Evolutionary conservation across 2,888 invertebrate species (phyloP), one percentile per base, ranked within the genome.

Genomic region (Chrysina gloriosa): DNA sequence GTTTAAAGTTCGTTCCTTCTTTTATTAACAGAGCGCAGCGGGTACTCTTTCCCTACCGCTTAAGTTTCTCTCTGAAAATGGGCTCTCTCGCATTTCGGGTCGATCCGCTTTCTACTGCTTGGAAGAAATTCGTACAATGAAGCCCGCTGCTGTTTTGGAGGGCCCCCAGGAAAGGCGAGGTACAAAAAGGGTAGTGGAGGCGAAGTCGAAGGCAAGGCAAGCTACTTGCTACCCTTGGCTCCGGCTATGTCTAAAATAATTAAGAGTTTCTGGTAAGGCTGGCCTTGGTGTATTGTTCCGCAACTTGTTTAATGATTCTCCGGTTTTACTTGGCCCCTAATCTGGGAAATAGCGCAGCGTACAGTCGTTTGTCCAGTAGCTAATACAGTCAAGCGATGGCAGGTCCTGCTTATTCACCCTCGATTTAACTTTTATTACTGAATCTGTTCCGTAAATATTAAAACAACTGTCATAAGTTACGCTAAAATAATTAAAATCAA

Each of bases 241-340:
- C 14, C 52, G 54, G 29, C 42, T 50, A 39, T 31, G 64, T 29
- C 64, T 52, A 39, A 52, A 56, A 66, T 66, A 66, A 66, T 66
- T 66, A 66, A 66, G 56, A 58, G 66, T 66, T 65, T 58, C 54
- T 65, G 42, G 58, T 31, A 34, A 56, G 58, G 66, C 34, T 39
- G 58, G 66, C 31, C 58, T 61, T 61, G 47, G 67, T 67, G 63
- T 67, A 70, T 71, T 71, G 69, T 69, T 71, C 69, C 67, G 63
- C 56, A 66, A 68, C 56, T 69, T 67, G 69, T 65, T 70, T 70
- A 69, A 70, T 69, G 64, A 64, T 67, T 67, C 67, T n/a, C 69
- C 58, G 67, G 48, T 63, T 68, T 68, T 69, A 64, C 61, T 69
- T 63, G 66, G 58, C 16, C 9, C 58, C 42, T 61, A 61, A 61